Base-by-base conservation (phyloP, 2,113 vertebrate genomes). In the Opisthocomus hoazin region DNA sequence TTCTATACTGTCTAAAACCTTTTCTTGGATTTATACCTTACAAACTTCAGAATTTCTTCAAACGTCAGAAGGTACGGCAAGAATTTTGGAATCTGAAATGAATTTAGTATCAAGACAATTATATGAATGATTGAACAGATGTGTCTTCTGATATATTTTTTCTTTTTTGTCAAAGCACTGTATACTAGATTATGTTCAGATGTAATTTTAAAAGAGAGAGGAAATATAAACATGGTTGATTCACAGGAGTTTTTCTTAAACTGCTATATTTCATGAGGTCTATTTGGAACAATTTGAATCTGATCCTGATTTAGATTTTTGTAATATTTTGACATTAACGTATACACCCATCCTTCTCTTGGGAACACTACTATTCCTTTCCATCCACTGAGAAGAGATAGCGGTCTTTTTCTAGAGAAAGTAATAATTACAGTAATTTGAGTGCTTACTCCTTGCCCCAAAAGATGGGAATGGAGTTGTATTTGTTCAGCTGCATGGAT, bases 161-260 rank as follows among this genome's bases (percentile, higher is more conserved):
- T 56, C 23, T 2, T 66, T 58, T 41, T 41, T 27, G 16, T 57
- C 41, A n/a, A 26, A 4, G 2, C 15, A 37, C 0, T 1, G 0
- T 51, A 15, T 61, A 43, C 5, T 48, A 32, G 12, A 61, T 46
- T 56, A 36, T 32, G 5, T 23, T 78, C 11, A 46, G 64, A 64
- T 1, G 1, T 24, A 18, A 58, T 30, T 76, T 63, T 17, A 56
- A 26, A 88, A 60, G 15, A 74, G 5, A 68, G 8, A 92, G 53
- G 16, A 94, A 85, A 36, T 43, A 36, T 17, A 56, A 30, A 24
- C 3, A 10, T 21, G 9, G 7, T 51, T 79, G 16, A 61, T n/a
- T 70, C 12, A 60, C 8, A 41, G 39, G 13, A 34, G 11, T 56
- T 74, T 82, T 90, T 82, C 43, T 74, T 50, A 29, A 34, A 30